Conservation (phyloP, 2,113 vertebrate genomes). For the Pygoscelis antarcticus region DNA sequence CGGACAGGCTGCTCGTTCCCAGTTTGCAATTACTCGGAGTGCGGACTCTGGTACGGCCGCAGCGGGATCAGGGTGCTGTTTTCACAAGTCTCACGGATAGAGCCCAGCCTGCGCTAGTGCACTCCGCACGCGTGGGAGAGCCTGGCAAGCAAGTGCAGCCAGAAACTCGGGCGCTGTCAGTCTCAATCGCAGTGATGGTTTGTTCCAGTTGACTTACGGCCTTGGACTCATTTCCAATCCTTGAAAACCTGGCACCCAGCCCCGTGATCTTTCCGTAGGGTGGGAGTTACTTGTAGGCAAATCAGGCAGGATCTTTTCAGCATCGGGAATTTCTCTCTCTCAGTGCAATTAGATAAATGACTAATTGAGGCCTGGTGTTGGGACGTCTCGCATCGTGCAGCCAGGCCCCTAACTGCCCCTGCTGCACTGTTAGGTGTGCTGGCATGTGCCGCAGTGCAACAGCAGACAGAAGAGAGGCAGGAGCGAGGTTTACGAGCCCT, state of each 20-base stretch:
- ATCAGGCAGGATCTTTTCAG: neutral
- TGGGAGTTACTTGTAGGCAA: neutral
- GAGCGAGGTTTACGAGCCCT: neutral
- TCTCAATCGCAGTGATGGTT: neutral
- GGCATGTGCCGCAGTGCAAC: neutral
- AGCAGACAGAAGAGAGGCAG: neutral
- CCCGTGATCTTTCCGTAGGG: neutral
- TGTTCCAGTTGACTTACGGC: neutral
- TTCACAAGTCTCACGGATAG: no score
- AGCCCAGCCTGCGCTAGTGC: neutral
- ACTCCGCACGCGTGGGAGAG: fast-evolving
- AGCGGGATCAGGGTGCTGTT: neutral
- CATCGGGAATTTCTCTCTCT: neutral
- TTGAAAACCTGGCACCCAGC: neutral
- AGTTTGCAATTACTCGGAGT: neutral
- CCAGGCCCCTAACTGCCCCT: neutral
- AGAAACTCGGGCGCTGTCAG: no score
- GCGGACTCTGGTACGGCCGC: neutral
- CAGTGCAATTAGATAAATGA: neutral
- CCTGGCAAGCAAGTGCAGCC: neutral
- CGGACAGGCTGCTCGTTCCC: fast-evolving
- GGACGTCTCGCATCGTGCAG: neutral
- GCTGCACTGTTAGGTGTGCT: neutral
- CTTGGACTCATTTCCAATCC: neutral
- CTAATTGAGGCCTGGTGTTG: neutral